These are phyloP conservation scores for Meteorus cinctellus DNA, from an alignment of 2,888 invertebrate species.

Conservation along the genomic window DNA sequence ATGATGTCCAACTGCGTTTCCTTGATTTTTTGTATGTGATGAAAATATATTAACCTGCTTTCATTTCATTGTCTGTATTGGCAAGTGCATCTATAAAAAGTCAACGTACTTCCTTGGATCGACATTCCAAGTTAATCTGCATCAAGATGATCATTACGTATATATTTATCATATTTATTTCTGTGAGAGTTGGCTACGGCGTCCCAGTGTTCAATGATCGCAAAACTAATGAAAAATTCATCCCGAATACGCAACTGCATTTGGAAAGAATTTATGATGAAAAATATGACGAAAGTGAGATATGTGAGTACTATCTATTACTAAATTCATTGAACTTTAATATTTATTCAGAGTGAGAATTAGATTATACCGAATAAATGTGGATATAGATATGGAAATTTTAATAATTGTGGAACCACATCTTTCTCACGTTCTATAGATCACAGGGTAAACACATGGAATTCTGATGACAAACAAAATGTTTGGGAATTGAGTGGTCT, in stretches of 20 bases:
- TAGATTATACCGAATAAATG: not conserved
- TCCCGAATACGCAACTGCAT: slow-evolving; percentile 55
- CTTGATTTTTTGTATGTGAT: not conserved
- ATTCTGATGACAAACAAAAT: slow-evolving; percentile 72
- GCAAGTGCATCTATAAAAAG: not conserved
- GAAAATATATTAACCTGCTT: slow-evolving; percentile 8
- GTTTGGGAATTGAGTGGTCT: slow-evolving; percentile 77
- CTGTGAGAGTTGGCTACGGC: slow-evolving; percentile 21
- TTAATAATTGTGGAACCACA: slow-evolving; percentile 6
- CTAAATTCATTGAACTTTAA: not conserved
- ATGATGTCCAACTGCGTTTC: slow-evolving; percentile 13
- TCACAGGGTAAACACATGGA: slow-evolving; percentile 72
- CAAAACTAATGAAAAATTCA: slow-evolving; percentile 24
- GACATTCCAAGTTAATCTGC: slow-evolving; percentile 12
- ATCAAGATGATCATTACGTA: slow-evolving; percentile 27
- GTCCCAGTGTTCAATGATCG: slow-evolving; percentile 44
- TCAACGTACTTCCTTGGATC: not conserved
- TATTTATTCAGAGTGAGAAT: not conserved
- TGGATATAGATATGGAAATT: not conserved
- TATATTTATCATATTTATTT: slow-evolving; percentile 30
- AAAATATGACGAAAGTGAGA: slow-evolving; percentile 53
- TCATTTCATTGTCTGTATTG: not conserved
- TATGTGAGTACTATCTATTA: slow-evolving; percentile 52
- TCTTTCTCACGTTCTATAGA: slow-evolving; percentile 43
- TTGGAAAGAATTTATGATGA: slow-evolving; percentile 53